Conservation (phyloP, 2,113 vertebrate species). For the Lagopus leucura region DNA sequence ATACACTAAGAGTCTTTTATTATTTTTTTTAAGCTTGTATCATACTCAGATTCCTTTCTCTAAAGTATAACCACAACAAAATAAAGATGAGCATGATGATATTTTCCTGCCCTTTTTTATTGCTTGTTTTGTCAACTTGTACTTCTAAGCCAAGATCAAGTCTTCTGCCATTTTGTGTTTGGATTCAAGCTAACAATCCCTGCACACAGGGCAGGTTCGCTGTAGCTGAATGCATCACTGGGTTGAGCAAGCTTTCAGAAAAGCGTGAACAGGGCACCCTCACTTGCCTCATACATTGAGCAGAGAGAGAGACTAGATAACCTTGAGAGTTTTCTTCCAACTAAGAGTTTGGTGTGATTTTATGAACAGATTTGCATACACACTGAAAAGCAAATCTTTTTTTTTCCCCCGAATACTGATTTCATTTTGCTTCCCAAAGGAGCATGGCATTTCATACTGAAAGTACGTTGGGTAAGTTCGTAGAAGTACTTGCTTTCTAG, state of each 20-base stretch:
- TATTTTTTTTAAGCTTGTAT: not conserved
- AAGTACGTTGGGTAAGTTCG: not conserved
- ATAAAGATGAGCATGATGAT: not conserved
- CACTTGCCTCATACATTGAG: not conserved
- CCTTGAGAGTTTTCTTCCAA: not conserved
- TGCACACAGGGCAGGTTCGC: not conserved
- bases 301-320: not conserved
- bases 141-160: not conserved
- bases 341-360: not conserved
- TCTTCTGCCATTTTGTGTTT: not conserved
- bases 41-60: not conserved
- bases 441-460: not conserved
- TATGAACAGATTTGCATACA: not conserved
- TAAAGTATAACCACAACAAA: not conserved
- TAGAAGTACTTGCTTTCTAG: not conserved
- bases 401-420: not conserved
- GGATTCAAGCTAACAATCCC: not conserved
- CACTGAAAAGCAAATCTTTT: not conserved
- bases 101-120: not conserved
- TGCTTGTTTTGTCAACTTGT: not conserved
- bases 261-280: fast-evolving
- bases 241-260: not conserved
- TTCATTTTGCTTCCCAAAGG: not conserved
- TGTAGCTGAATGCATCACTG: not conserved
- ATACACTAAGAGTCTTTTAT: not conserved